phyloP scores from a whole-genome alignment of 2,797 vertebrate species.

The Hydrophis major region DNA sequence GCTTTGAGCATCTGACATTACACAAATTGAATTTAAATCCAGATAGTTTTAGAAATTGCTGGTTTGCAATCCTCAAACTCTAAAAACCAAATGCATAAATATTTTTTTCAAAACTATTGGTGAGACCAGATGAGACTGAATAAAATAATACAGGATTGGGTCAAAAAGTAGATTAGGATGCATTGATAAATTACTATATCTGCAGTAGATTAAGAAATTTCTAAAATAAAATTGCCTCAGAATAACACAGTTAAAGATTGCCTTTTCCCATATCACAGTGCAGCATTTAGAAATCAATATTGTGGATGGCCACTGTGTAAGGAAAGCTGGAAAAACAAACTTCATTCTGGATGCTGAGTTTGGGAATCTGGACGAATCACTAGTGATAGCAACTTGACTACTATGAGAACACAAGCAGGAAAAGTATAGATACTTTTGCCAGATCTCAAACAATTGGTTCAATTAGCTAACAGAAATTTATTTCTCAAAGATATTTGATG shows the following conservation, averaged over 20 bases:
- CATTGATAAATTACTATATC: background rate
- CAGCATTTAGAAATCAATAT: background rate
- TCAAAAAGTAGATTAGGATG: background rate
- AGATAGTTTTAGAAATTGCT: background rate
- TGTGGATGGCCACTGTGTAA: background rate
- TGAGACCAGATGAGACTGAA: background rate
- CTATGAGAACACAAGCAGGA: background rate
- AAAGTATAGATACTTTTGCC: background rate
- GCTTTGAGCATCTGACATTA: background rate
- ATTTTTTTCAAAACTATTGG: background rate
- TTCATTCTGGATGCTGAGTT: background rate
- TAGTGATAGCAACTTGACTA: background rate
- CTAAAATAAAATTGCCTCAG: background rate
- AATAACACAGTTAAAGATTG: background rate
- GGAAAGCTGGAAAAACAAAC: background rate
- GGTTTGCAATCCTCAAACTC: background rate
- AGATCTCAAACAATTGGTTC: background rate
- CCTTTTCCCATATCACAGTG: background rate
- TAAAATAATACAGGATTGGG: background rate
- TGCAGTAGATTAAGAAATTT: background rate
- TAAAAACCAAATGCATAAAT: background rate
- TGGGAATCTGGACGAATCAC: background rate
- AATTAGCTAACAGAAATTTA: background rate
- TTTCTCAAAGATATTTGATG: background rate
- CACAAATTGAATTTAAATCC: background rate